Percentiles rank a stretch among this genome's conserved stretches.
These are phyloP conservation scores for Orthosia gothica DNA, from an alignment of 2,888 invertebrate species.

Conservation along the genomic window DNA sequence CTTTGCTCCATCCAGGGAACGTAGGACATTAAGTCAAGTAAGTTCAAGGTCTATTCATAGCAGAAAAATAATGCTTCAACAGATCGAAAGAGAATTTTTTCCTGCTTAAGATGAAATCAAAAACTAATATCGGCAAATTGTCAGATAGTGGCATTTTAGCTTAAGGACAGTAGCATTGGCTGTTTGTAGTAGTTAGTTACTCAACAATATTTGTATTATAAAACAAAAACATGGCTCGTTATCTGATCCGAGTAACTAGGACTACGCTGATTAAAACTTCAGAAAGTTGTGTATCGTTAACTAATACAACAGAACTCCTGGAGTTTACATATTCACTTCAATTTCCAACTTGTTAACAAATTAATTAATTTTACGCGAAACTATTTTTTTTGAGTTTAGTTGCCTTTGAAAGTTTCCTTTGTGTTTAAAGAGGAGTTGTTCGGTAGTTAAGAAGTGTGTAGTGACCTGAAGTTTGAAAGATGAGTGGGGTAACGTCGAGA, in stretches of 20 bases:
- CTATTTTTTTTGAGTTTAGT: conserved; percentile 41
- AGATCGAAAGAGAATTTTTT: no score
- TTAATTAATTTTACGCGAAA: conserved; percentile 55
- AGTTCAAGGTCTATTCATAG: no score
- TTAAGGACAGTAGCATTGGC: background rate
- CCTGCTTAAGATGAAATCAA: no score
- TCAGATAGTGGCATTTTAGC: no score
- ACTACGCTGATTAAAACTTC: conserved; percentile 24
- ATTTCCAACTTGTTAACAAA: conserved; percentile 46
- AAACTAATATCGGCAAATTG: no score
- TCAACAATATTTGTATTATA: conserved; percentile 35
- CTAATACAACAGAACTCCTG: conserved; percentile 52
- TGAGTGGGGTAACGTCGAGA: conserved; percentile 13
- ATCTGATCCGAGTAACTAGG: conserved; percentile 41
- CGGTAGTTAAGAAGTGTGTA: conserved; percentile 23
- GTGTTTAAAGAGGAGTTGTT: conserved; percentile 33
- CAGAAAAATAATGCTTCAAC: no score
- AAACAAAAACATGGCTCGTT: conserved; percentile 45
- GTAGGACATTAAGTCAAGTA: no score
- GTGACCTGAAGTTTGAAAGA: conserved; percentile 26
- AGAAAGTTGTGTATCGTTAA: conserved; percentile 49
- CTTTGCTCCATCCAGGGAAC: no score
- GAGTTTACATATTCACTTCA: conserved; percentile 54
- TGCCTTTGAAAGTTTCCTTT: conserved; percentile 38
- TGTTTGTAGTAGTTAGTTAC: conserved; percentile 25